Conservation (phyloP, 2,113 vertebrate species). For the Xiphorhynchus elegans region DNA sequence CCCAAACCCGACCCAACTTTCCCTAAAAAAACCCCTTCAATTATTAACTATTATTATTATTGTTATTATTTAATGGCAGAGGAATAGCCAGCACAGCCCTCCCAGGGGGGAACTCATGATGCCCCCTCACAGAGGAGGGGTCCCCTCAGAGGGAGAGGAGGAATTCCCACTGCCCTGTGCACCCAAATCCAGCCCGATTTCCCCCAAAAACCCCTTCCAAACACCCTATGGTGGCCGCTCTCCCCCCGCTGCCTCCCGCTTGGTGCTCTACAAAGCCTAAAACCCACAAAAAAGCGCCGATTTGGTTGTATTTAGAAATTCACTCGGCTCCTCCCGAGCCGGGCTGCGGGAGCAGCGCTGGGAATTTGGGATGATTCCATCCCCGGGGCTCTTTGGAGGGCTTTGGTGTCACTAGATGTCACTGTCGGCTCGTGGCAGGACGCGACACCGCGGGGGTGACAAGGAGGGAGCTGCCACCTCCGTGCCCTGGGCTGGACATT, state of each 20-base stretch:
- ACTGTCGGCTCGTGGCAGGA: background rate
- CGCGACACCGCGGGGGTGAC: accelerated
- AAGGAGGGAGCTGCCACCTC: background rate
- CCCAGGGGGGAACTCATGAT: accelerated
- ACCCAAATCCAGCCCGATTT: background rate
- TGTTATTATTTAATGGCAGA: background rate
- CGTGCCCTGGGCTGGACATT: accelerated
- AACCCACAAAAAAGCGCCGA: accelerated
- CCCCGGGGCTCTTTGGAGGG: background rate
- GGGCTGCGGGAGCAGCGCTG: accelerated
- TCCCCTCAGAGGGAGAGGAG: background rate
- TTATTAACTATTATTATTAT: too few species aligned
- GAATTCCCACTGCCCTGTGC: accelerated
- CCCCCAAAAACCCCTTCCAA: accelerated
- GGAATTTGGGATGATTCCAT: accelerated
- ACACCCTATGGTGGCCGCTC: accelerated
- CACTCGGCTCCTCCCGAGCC: background rate
- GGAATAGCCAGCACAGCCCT: too few species aligned
- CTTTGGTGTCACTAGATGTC: conserved; percentile 27
- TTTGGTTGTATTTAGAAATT: background rate
- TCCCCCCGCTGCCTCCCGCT: accelerated
- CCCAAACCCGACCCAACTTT: background rate
- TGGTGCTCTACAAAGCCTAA: background rate
- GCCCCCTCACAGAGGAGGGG: background rate
- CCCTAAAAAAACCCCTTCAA: background rate